Evolutionary conservation across 1,140 invertebrate genomes (phyloP).

Genomic region (Drosophila sp.): DNA sequence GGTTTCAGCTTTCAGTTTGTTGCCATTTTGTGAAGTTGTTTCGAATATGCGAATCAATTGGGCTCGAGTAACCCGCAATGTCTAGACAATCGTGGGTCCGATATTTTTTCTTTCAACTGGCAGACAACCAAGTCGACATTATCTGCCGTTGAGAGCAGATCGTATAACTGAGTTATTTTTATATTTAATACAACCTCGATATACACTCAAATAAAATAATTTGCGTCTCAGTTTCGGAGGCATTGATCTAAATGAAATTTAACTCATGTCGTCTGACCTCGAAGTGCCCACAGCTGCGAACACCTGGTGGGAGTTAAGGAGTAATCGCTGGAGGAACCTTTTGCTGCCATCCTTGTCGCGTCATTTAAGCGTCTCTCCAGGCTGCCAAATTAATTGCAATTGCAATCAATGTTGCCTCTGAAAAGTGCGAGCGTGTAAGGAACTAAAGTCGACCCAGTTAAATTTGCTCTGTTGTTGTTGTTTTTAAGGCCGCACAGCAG

Average conservation of each 20-base stretch:
- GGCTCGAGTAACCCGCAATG: conserved; percentile 50
- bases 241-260: conserved; percentile 7
- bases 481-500: conserved; percentile 18
- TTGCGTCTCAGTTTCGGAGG: conserved; percentile 5
- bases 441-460: conserved; percentile 46
- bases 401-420: conserved; percentile 41
- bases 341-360: conserved; percentile 9
- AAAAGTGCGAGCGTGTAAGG: not conserved
- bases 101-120: not conserved
- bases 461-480: conserved; percentile 21
- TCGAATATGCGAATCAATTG: conserved; percentile 10
- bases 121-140: conserved; percentile 29
- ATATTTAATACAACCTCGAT: conserved; percentile 1
- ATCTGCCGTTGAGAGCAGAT: conserved; percentile 24
- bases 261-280: not conserved
- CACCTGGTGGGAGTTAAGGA: no score
- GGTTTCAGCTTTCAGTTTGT: conserved; percentile 36
- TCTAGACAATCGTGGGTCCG: conserved; percentile 43
- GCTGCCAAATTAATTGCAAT: conserved; percentile 54
- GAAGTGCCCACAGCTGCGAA: conserved; percentile 13
- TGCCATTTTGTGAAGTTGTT: not conserved
- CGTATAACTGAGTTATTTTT: conserved; percentile 46
- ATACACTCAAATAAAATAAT: conserved; percentile 3
- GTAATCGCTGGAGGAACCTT: no score
- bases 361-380: conserved; percentile 44